Evolutionary conservation across 2,113 vertebrate species (phyloP), one percentile per base, ranked within the genome.

Genomic region (Nymphicus hollandicus): DNA sequence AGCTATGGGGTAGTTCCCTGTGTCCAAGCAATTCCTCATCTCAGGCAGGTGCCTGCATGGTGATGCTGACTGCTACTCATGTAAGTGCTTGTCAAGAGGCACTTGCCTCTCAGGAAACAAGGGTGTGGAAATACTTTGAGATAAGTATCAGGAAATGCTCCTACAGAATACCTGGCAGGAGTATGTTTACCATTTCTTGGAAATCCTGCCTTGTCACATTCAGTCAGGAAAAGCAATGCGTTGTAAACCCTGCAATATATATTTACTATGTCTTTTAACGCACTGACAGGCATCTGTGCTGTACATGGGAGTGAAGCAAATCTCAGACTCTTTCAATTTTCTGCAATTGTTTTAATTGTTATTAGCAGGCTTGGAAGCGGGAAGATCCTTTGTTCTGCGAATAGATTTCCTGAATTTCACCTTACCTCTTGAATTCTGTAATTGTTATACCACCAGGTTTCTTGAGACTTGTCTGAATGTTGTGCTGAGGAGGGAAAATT

Each of bases 81-180:
- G 68, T 61, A n/a, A 61, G 80, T 29, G 72, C 92, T 65, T 81
- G 64, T 83, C 76, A 61, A 66, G 86, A 77, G 80, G 63, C 18
- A 12, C 66, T 95, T 88, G 58, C 49, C 86, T 74, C 79, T 88
- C 13, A 6, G 55, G 46, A 83, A 81, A 70, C 44, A 83, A 86
- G 80, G 76, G 68, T 39, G 88, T 86, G 88, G 64, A 88, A 70
- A 65, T 53, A 13, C 60, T 83, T 86, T 14, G 35, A 90, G 82
- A 63, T 95, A 88, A 80, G 80, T 43, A 83, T 93, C 35, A 44
- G 74, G 87, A 94, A 91, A 52, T 8, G 41, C 37, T 93, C 24
- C 64, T 63, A 2, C 68, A n/a, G 80, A 84, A 35, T 55, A 73
- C 60, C 72, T 78, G 69, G 50, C 64, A 39, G 35, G 69, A 83